Evolutionary conservation across 2,113 vertebrate species (phyloP).

Genomic region (Agelaius tricolor): DNA sequence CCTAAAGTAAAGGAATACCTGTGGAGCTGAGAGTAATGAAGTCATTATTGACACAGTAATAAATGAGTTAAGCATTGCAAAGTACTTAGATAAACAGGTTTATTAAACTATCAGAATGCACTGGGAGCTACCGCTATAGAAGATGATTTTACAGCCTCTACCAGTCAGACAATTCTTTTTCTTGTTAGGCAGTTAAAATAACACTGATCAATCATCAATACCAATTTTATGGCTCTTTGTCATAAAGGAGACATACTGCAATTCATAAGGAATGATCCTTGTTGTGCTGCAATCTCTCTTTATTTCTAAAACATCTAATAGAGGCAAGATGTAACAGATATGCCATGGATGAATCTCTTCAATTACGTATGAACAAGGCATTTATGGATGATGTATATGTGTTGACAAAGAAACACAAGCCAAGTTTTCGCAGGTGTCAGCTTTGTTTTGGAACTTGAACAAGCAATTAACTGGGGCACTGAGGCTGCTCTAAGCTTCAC

Average conservation of each 20-base stretch:
- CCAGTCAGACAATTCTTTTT: neutral
- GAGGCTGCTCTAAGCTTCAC: neutral
- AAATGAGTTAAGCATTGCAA: neutral
- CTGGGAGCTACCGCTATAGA: neutral
- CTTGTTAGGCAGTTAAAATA: slow-evolving; percentile 6
- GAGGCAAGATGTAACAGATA: neutral
- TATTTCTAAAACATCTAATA: neutral
- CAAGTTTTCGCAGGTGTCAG: slow-evolving; percentile 34
- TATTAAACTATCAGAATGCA: neutral
- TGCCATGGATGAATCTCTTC: neutral
- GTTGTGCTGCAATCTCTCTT: neutral
- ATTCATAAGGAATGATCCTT: neutral
- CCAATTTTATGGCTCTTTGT: neutral
- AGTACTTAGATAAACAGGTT: neutral
- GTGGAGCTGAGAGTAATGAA: neutral
- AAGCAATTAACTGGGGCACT: neutral
- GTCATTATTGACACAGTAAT: neutral
- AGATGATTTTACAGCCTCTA: neutral
- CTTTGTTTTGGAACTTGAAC: neutral
- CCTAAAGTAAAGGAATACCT: neutral
- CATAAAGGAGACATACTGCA: neutral
- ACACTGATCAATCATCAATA: neutral
- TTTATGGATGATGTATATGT: neutral
- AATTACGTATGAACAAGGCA: neutral
- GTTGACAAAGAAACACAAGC: neutral